These are phyloP conservation scores for Echiichthys vipera DNA, from an alignment of 2,797 vertebrate genomes.

Conservation along the genomic window DNA sequence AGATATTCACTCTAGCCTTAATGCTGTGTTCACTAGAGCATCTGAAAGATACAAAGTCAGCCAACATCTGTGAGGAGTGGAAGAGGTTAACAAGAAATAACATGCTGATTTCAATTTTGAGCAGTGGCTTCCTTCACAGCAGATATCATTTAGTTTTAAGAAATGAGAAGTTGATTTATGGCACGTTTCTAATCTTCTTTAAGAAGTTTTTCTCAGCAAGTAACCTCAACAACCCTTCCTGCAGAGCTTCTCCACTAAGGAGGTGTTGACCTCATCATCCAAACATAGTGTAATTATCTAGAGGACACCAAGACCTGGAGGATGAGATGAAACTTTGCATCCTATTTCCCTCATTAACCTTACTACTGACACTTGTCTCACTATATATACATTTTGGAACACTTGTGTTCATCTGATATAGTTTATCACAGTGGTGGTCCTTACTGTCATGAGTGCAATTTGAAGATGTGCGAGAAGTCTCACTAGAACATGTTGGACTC, in stretches of 20 bases:
- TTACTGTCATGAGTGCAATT: slow-evolving; percentile 20
- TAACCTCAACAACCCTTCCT: background rate
- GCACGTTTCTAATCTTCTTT: background rate
- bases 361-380: slow-evolving; percentile 4
- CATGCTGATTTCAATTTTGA: background rate
- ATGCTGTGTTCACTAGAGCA: too few relatives aligned
- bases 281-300: slow-evolving; percentile 22
- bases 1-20: too few relatives aligned
- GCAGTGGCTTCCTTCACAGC: background rate
- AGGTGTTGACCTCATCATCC: slow-evolving; percentile 47
- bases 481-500: slow-evolving; percentile 14
- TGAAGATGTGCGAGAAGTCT: slow-evolving; percentile 21
- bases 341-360: background rate
- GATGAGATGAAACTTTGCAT: slow-evolving; percentile 7
- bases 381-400: slow-evolving; percentile 6
- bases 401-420: slow-evolving; percentile 31
- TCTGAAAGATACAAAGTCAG: too few relatives aligned
- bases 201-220: background rate
- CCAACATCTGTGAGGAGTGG: too few relatives aligned
- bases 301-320: slow-evolving; percentile 12
- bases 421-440: slow-evolving; percentile 6
- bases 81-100: background rate
- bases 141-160: background rate
- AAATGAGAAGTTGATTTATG: slow-evolving; percentile 8
- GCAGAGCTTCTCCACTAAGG: slow-evolving; percentile 27